Conservation (phyloP, 1,140 invertebrate genomes). For the Pemphigus obesinymphae region DNA sequence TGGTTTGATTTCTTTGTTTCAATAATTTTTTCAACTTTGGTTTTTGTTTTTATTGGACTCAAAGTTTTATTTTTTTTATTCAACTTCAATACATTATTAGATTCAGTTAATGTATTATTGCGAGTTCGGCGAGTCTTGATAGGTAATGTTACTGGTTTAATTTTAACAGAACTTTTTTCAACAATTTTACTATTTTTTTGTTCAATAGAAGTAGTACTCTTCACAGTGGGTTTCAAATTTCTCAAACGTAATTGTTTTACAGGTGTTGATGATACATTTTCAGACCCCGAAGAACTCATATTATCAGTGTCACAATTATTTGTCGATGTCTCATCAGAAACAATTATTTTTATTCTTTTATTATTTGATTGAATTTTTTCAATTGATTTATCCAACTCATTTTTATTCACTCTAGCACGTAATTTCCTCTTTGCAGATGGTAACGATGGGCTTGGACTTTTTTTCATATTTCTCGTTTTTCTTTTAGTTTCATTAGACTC, state of each 20-base stretch:
- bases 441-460: background rate
- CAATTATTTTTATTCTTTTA: background rate
- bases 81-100: background rate
- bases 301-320: background rate
- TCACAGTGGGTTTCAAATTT: background rate
- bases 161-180: background rate
- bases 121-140: background rate
- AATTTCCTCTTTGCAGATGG: background rate
- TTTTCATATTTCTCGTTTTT: background rate
- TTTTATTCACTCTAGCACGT: background rate
- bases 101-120: background rate
- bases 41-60: background rate
- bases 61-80: constrained; percentile 2
- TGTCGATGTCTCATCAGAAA: background rate
- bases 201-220: background rate
- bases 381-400: background rate
- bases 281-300: background rate
- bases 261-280: background rate
- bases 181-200: background rate
- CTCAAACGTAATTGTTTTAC: background rate
- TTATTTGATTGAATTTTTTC: too few relatives aligned
- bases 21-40: background rate
- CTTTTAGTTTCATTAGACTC: background rate
- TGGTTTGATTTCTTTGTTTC: background rate
- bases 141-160: background rate